These are phyloP conservation scores for Papilio glaucus DNA, from an alignment of 1,140 invertebrate species.

Conservation along the genomic window DNA sequence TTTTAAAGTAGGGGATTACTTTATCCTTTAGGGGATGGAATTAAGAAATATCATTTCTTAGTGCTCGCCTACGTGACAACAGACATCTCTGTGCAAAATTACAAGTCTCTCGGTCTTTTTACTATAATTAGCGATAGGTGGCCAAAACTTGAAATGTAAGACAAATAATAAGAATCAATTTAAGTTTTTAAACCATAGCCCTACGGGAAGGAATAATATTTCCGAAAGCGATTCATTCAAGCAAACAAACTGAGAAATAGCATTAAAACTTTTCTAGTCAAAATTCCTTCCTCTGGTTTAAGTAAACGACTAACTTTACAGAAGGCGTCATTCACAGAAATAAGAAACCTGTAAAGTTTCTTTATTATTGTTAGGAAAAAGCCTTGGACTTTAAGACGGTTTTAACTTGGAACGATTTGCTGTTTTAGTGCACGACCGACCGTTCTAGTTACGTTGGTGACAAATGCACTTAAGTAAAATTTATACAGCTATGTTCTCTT, in stretches of 20 bases:
- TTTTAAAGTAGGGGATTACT: too few species aligned
- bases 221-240: background rate
- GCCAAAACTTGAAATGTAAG: background rate
- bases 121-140: background rate
- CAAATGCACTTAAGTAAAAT: background rate
- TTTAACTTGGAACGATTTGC: background rate
- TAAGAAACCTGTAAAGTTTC: slow-evolving; percentile 15
- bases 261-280: slow-evolving; percentile 27
- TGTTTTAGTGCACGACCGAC: background rate
- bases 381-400: background rate
- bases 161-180: background rate
- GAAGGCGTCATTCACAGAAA: slow-evolving; percentile 21
- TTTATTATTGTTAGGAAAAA: slow-evolving; percentile 9
- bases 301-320: slow-evolving; percentile 25
- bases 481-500: background rate
- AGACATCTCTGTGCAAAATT: too few species aligned
- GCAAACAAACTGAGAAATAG: slow-evolving; percentile 25
- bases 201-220: slow-evolving; percentile 9
- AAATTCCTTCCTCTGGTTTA: slow-evolving; percentile 10
- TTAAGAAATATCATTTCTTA: too few species aligned
- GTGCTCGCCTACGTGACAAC: too few species aligned
- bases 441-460: background rate
- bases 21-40: too few species aligned
- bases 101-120: too few species aligned
- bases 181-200: slow-evolving; percentile 20